Evolutionary conservation across 2,113 vertebrate genomes (phyloP).

Genomic region (Monarcha castaneiventris): DNA sequence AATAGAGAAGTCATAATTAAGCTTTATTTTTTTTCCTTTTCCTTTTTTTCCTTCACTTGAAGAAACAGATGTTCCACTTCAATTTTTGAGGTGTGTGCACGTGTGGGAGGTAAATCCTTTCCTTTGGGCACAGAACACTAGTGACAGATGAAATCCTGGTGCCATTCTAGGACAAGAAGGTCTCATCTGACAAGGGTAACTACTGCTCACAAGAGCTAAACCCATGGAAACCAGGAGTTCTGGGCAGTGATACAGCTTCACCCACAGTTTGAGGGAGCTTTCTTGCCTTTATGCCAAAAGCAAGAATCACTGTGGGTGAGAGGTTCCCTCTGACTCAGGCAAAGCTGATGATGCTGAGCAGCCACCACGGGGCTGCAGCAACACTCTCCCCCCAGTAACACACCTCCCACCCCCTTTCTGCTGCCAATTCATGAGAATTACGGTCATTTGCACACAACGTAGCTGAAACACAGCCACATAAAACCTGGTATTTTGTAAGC

Average conservation of each 20-base stretch:
- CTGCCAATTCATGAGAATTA: not conserved
- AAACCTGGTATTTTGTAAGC: not conserved
- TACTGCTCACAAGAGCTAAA: not conserved
- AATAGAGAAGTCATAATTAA: not conserved
- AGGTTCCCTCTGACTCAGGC: conserved; percentile 42
- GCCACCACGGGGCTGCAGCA: not conserved
- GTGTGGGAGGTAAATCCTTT: not conserved
- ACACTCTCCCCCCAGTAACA: not conserved
- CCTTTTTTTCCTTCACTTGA: not conserved
- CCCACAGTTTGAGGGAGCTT: not conserved
- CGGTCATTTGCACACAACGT: not conserved
- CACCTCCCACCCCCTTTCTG: not conserved
- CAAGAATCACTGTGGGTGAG: not conserved
- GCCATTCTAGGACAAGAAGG: not conserved
- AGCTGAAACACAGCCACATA: not conserved
- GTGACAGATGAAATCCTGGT: not conserved
- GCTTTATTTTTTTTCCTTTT: not conserved
- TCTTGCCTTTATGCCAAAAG: not conserved
- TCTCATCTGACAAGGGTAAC: not conserved
- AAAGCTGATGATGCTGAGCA: not conserved
- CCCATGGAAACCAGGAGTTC: not conserved
- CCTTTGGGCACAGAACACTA: not conserved
- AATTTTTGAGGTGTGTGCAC: not conserved
- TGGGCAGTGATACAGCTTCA: not conserved
- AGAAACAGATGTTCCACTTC: not conserved